Base-by-base conservation (phyloP, 1,140 invertebrate genomes). In the Drusus annulatus region DNA sequence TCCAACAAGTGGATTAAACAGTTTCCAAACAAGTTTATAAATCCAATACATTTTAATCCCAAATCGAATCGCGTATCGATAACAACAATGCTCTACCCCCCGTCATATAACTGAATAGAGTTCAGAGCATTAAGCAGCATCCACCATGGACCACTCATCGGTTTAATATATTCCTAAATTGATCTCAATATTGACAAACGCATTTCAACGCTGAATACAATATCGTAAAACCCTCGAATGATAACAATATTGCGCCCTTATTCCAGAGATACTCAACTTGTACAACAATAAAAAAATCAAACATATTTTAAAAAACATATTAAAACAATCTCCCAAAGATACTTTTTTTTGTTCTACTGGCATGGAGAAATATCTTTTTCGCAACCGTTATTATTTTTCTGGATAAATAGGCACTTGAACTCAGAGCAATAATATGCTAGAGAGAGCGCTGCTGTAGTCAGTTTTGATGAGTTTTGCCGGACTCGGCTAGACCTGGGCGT, bases 111-210 rank as follows among this genome's bases (percentile, higher is more conserved):
- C 36, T 45, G 36, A 45, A 45, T 45, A 45, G 36, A 45, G 36
- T 45, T 13, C 36, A 45, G 13, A 65, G 16, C 62, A 65, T 28
- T 2, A 2, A 10, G 3, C 63, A 36, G 31, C 28, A 36, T 21
- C 50, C 17, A 52, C 19, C 23, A 10, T 71, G 19, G 21, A 51
- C 68, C 19, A 52, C 45, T 71, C 23, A 54, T 51, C 51, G 45
- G 45, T 71, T 51, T 15, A 71, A 71, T 71, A 21, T 71, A 71
- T 71, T 78, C 23, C 51, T 50, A 76, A 23, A 80, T 80, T 58
- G 45, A 58, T 78, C 16, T 56, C 69, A 76, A 79, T 81, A 79
- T 81, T 81, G 76, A 79, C 62, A 50, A 71, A 25, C n/a, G 36
- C 63, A 50, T 77, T 81, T 81, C 80, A 69, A 76, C 75, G 31